phyloP scores from a whole-genome alignment of 1,140 invertebrate genomes.

The Copidosoma floridanum region DNA sequence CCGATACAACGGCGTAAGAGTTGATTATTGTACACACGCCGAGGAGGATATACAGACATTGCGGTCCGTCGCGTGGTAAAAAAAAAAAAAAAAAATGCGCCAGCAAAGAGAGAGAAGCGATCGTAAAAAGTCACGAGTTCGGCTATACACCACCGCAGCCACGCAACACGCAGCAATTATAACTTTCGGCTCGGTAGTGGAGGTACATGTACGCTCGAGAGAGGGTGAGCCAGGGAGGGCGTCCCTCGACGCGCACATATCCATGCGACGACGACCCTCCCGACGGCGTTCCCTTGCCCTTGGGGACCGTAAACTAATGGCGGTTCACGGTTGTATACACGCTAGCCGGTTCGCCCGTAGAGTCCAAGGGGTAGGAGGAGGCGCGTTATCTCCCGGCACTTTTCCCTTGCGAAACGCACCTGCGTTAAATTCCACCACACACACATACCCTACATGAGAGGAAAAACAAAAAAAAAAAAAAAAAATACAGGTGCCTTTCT shows the following conservation, averaged over 20 bases:
- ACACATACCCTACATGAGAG: too few species aligned
- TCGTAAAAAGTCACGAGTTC: constrained; percentile 1
- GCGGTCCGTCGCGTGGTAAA: background rate
- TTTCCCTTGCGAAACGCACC: too few species aligned
- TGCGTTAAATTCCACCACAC: too few species aligned
- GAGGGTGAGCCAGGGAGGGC: background rate
- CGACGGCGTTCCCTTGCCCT: constrained; percentile 35
- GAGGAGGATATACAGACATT: too few species aligned
- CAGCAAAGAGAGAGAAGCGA: background rate
- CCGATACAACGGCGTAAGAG: too few species aligned
- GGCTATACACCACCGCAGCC: too few species aligned
- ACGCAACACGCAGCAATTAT: constrained; percentile 49
- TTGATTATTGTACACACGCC: too few species aligned
- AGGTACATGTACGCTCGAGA: background rate
- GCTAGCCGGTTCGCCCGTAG: background rate
- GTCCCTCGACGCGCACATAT: constrained; percentile 30
- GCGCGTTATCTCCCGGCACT: too few species aligned
- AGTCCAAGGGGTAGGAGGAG: too few species aligned
- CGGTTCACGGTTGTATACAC: constrained; percentile 29
- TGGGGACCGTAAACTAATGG: constrained; percentile 52
- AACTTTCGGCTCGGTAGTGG: constrained; percentile 37
- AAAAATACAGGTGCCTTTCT: too few species aligned
- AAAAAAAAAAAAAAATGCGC: constrained; percentile 22
- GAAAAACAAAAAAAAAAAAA: too few species aligned
- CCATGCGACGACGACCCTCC: constrained; percentile 7